Evolutionary conservation across 2,113 vertebrate species (phyloP).

Genomic region (Telmatochromis sp.): DNA sequence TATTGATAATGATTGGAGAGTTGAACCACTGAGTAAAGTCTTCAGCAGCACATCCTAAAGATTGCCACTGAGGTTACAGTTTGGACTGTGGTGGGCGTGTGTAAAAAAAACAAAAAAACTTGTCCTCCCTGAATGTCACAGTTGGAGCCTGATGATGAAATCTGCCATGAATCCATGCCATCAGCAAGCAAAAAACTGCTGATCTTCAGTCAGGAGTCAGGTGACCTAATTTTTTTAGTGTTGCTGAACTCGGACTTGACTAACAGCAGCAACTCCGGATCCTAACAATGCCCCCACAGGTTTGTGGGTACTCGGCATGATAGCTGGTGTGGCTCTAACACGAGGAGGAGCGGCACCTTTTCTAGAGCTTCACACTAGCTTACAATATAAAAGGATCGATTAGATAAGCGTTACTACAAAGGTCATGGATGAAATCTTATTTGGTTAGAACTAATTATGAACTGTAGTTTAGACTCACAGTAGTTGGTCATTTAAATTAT

Average conservation of each 20-base stretch:
- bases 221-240: background rate
- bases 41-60: background rate
- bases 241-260: accelerated
- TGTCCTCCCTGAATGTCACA: background rate
- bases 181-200: background rate
- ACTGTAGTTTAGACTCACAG: background rate
- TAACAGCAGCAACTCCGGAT: background rate
- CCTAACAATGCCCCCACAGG: background rate
- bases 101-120: accelerated
- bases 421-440: background rate
- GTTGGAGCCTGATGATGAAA: background rate
- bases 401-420: background rate
- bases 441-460: background rate
- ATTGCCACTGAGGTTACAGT: background rate
- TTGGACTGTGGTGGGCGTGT: background rate
- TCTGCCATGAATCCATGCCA: background rate
- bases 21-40: background rate
- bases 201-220: background rate
- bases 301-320: background rate
- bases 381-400: background rate
- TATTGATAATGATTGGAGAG: background rate
- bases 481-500: background rate
- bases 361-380: background rate
- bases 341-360: background rate
- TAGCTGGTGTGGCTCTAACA: background rate